Evolutionary conservation across 2,888 invertebrate genomes (phyloP), one percentile per base, ranked within the genome.

Genomic region (Acholoe squamosa): DNA sequence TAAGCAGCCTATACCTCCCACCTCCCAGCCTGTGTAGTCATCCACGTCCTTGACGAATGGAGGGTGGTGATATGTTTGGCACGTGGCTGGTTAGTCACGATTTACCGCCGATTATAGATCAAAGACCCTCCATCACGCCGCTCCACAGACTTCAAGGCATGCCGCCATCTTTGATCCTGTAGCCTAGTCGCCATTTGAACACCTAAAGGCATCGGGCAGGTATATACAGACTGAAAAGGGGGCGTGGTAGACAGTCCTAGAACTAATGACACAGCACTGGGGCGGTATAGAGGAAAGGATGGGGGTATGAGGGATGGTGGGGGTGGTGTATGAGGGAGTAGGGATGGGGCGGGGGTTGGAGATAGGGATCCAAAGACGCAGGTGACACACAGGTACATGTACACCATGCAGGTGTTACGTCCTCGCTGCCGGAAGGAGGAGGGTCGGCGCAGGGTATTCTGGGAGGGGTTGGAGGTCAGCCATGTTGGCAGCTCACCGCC

Each of bases 21-120:
- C n/a, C 43, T 43, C 43, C 43, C 43, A 43, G 5, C 43, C 43
- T 7, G 43, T 43, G 43, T 10, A 43, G 43, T 43, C 5, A 43
- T n/a, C n/a, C 61, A 61, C 61, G 5, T 5, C 19, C 3, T 14
- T n/a, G 61, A n/a, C 61, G 61, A 22, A n/a, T n/a, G 61, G 61
- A 19, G 71, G 31, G 28, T 25, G 71, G 28, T 71, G 25, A 28
- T 22, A 7, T 25, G 71, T 28, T 19, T n/a, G 14, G 71, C 71
- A 28, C 71, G 28, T 28, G 71, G 71, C 71, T 71, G 71, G 71
- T 71, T 71, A 71, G 71, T 25, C 25, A 16, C 71, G 71, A 71
- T 71, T 71, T 71, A 71, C 71, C 71, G 71, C 25, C 71, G 71
- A 71, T 71, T 71, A 71, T 25, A 28, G 71, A 5, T 71, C 71